Conservation (phyloP, 2,888 invertebrate genomes). For the Eurytoma adleriae region DNA sequence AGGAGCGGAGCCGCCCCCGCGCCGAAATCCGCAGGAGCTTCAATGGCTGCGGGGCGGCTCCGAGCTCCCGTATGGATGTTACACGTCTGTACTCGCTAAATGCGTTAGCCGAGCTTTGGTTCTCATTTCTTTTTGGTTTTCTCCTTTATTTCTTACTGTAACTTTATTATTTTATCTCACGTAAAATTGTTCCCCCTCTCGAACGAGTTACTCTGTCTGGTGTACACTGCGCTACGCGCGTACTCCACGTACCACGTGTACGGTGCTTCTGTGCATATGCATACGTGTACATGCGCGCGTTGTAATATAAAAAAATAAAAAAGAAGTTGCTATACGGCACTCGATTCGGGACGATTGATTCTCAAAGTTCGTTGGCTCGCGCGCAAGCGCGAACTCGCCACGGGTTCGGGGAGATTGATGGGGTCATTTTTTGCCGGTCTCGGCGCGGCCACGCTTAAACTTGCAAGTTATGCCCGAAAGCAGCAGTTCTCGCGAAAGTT, state of each 20-base stretch:
- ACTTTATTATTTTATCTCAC: neutral
- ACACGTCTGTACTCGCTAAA: constrained; percentile 46
- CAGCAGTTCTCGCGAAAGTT: constrained; percentile 25
- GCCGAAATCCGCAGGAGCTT: constrained; percentile 22
- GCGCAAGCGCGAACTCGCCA: neutral
- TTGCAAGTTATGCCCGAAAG: constrained; percentile 23
- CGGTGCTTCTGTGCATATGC: constrained; percentile 31
- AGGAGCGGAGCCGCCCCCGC: neutral
- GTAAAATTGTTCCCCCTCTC: neutral
- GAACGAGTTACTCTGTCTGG: neutral
- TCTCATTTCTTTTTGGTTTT: constrained; percentile 8
- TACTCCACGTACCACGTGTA: neutral
- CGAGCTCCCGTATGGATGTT: constrained; percentile 13
- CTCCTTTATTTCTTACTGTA: neutral
- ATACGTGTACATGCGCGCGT: neutral
- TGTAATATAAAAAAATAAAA: neutral
- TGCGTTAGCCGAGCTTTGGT: constrained; percentile 39
- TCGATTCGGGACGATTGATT: constrained; percentile 56
- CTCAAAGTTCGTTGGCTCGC: constrained; percentile 55
- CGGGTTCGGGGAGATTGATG: constrained; percentile 42
- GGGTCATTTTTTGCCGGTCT: constrained; percentile 46
- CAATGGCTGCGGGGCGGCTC: neutral
- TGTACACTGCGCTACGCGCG: neutral
- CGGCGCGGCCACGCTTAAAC: neutral
- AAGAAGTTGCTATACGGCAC: constrained; percentile 32